phyloP scores from a whole-genome alignment of 2,797 vertebrate genomes.

The Peromyscus eremicus region DNA sequence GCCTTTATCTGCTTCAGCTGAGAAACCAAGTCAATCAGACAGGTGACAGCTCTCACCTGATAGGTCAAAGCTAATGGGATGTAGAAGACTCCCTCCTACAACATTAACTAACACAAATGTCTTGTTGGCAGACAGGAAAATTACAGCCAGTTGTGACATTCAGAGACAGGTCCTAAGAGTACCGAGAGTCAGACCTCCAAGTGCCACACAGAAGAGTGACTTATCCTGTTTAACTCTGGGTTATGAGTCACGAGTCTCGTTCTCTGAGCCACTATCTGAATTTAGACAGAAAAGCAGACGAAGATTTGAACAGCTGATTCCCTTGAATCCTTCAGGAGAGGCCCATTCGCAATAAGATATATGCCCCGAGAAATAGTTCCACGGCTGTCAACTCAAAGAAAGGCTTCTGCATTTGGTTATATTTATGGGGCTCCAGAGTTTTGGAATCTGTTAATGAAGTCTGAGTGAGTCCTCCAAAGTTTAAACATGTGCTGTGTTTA shows the following conservation, averaged over 20 bases:
- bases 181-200: slow-evolving; percentile 38
- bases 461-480: slow-evolving; percentile 37
- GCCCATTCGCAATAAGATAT: slow-evolving; percentile 66
- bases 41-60: not conserved
- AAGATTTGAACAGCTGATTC: slow-evolving; percentile 28
- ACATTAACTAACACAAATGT: not conserved
- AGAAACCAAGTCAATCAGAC: not conserved
- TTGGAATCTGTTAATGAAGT: slow-evolving; percentile 67
- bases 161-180: not conserved
- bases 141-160: not conserved
- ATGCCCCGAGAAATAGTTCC: slow-evolving; percentile 58
- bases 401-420: slow-evolving; percentile 64
- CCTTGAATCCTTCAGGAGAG: slow-evolving; percentile 68
- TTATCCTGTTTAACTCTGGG: slow-evolving; percentile 25
- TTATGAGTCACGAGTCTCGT: slow-evolving; percentile 54
- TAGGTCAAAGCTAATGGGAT: not conserved
- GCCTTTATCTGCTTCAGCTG: not conserved
- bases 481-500: slow-evolving; percentile 51
- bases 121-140: slow-evolving; percentile 56
- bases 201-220: slow-evolving; percentile 21
- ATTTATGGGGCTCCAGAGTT: slow-evolving; percentile 45
- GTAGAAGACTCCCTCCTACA: slow-evolving; percentile 15
- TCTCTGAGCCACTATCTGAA: slow-evolving; percentile 48
- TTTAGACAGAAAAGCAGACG: slow-evolving; percentile 65
- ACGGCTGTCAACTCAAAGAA: slow-evolving; percentile 80